These are phyloP conservation scores for Cephus pygmeus DNA, from an alignment of 2,888 invertebrate genomes.

Conservation along the genomic window DNA sequence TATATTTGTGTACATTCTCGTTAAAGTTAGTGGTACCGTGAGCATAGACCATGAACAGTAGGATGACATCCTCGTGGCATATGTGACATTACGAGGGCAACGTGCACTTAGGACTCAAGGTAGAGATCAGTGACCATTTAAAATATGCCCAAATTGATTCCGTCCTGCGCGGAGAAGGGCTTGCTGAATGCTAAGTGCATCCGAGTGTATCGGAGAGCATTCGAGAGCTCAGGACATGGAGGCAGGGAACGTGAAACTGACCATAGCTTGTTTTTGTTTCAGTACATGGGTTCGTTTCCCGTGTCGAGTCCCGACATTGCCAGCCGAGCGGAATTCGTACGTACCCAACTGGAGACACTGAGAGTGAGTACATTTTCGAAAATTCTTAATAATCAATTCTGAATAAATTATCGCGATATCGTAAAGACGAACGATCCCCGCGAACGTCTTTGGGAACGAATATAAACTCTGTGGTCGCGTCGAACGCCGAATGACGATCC, in stretches of 20 bases:
- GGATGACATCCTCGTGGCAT: background rate
- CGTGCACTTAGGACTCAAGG: background rate
- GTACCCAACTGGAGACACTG: conserved; percentile 73
- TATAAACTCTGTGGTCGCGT: background rate
- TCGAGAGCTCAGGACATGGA: background rate
- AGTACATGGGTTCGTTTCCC: conserved; percentile 84
- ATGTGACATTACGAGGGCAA: background rate
- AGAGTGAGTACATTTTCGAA: conserved; percentile 67
- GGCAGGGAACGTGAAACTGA: background rate
- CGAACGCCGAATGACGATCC: background rate
- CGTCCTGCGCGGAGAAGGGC: background rate
- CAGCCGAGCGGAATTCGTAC: conserved; percentile 74
- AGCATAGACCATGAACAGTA: background rate
- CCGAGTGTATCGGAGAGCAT: background rate
- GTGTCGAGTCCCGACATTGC: conserved; percentile 77
- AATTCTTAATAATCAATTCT: background rate
- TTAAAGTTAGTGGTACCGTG: background rate
- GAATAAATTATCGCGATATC: background rate
- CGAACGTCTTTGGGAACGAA: background rate
- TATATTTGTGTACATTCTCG: background rate
- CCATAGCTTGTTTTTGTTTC: conserved; percentile 62
- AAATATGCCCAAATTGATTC: conserved; percentile 13
- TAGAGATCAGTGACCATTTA: conserved; percentile 12
- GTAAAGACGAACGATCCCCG: background rate
- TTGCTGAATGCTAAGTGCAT: background rate